Base-by-base conservation (phyloP, 2,113 vertebrate genomes). In the Phaetusa simplex region DNA sequence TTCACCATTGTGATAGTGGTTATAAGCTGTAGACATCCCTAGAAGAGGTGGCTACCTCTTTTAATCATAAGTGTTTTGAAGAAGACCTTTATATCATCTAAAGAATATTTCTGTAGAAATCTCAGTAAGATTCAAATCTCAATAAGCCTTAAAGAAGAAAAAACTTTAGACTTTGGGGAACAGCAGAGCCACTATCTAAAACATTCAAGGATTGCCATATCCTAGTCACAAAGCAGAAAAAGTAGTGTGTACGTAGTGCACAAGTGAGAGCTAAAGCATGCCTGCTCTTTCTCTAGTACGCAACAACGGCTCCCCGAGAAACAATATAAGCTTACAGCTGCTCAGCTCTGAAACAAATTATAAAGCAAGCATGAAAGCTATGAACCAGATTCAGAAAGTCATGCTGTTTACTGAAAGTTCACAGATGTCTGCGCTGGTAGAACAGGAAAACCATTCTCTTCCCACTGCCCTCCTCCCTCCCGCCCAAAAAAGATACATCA, bases 351-450 rank as follows among this genome's bases (percentile, higher is more conserved):
- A 89, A 91, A 82, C 32, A 88, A 69, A 84, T 81, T 56, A 86
- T 52, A 95, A 88, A 94, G 64, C 42, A 88, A 88, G 59, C 61
- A 92, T 24, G 88, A 93, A 90, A 93, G 43, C 80, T 81, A 90
- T 56, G 64, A 88, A 81, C 43, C 88, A 92, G 82, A 83, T 47
- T 86, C 76, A 92, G 71, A 83, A 92, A 95, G 32, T 55, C 69
- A 69, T 45, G 52, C 47, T 79, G 47, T 81, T 93, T 86, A 78
- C 61, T 67, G 80, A 67, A 84, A 92, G 52, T 65, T 92, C 77
- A 71, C 83, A 86, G 69, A 65, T 14, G 40, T 71, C 59, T 4
- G 0, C 34, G 50, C 81, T 53, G 72, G 36, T 50, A 72, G 83
- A 93, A 86, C 34, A 88, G 78, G 89, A 84, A 95, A 94, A 42